Percentiles rank a stretch among this genome's conserved stretches.
phyloP scores from a whole-genome alignment of 2,113 vertebrate genomes.

The Centropus unirufus region DNA sequence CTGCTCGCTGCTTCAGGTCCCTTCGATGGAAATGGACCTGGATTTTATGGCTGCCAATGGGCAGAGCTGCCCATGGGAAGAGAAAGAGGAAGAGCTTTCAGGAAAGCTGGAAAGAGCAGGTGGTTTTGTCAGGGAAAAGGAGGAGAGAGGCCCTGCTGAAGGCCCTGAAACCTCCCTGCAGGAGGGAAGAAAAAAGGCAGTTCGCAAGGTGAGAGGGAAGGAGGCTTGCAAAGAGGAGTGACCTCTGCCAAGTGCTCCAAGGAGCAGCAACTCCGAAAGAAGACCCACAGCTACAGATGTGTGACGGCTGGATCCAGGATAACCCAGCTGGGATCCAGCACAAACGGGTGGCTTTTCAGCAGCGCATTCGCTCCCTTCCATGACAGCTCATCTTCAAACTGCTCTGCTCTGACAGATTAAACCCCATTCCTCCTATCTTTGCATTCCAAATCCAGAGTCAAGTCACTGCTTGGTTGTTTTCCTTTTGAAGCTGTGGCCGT shows the following conservation, averaged over 20 bases:
- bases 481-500: not conserved
- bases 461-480: not conserved
- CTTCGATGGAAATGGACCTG: not conserved
- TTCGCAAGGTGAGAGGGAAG: not conserved
- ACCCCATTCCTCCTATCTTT: not conserved
- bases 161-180: not conserved
- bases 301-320: not conserved
- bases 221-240: not conserved
- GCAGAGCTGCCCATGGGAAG: not conserved
- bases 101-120: not conserved
- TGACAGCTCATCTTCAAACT: not conserved
- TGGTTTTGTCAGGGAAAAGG: not conserved
- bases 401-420: not conserved
- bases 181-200: not conserved
- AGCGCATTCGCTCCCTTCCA: not conserved
- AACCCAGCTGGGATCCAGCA: not conserved
- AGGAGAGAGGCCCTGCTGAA: not conserved
- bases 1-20: not conserved
- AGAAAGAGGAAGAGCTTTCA: not conserved
- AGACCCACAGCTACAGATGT: not conserved
- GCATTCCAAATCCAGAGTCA: not conserved
- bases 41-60: not conserved
- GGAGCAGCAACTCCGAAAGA: constrained; percentile 19
- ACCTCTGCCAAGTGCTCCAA: not conserved
- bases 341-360: not conserved